Evolutionary conservation across 2,888 invertebrate genomes (phyloP).

Genomic region (Anarsia innoxiella): DNA sequence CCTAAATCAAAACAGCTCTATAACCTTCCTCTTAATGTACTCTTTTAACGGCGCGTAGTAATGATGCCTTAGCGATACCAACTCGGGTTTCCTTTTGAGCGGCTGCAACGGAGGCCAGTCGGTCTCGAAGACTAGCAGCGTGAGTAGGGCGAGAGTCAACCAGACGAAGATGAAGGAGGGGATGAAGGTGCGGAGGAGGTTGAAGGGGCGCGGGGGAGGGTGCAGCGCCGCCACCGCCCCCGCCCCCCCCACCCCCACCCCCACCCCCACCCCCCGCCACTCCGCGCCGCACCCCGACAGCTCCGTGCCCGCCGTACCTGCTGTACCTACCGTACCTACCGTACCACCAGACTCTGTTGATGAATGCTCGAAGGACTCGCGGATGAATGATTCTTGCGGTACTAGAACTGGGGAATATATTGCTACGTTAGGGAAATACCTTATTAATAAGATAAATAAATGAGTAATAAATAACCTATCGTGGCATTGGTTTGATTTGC

Average conservation of each 20-base stretch:
- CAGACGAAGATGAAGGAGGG: slow-evolving; percentile 86
- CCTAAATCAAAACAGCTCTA: slow-evolving; percentile 76
- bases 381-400: slow-evolving; percentile 79
- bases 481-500: no score
- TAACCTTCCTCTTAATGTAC: slow-evolving; percentile 79
- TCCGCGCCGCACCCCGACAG: no score
- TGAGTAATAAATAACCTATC: no score
- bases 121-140: slow-evolving; percentile 85
- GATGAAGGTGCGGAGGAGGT: slow-evolving; percentile 82
- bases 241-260: slow-evolving; percentile 22
- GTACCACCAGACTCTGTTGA: slow-evolving; percentile 84
- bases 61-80: slow-evolving; percentile 82
- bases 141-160: slow-evolving; percentile 78
- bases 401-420: slow-evolving; percentile 38
- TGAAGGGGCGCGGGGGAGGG: slow-evolving; percentile 63
- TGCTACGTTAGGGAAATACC: no score
- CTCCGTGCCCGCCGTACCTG: no score
- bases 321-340: no score
- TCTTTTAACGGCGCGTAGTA: slow-evolving; percentile 90
- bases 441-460: no score
- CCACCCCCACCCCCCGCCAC: slow-evolving; percentile 34
- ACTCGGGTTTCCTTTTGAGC: slow-evolving; percentile 84
- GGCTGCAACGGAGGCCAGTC: slow-evolving; percentile 82
- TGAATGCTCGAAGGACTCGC: slow-evolving; percentile 76
- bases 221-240: slow-evolving; percentile 38